A percentile compares a stretch with the other conserved stretches of the same genome.
phyloP scores from a whole-genome alignment of 1,140 invertebrate species.

The Plectrocnemia conspersa region DNA sequence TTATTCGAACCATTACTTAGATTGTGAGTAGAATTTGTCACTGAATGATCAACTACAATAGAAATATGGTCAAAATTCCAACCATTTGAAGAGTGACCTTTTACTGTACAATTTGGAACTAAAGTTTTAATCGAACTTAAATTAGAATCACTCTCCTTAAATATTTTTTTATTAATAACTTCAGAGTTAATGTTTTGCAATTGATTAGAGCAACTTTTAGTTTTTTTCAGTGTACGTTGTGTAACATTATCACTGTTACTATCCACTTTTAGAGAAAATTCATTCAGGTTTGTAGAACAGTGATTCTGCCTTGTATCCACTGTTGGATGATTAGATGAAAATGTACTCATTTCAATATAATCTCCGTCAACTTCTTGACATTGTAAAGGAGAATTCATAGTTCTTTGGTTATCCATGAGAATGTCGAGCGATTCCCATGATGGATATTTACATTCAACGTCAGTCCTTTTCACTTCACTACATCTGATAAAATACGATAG shows the following conservation, averaged over 20 bases:
- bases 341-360: constrained; percentile 34
- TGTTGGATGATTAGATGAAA: constrained; percentile 16
- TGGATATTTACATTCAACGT: constrained; percentile 14
- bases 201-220: constrained; percentile 19
- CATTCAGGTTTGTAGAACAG: background rate
- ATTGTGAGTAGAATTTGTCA: too few relatives aligned
- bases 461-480: constrained; percentile 56
- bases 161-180: constrained; percentile 12
- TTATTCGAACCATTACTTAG: background rate
- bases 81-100: background rate
- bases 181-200: constrained; percentile 12
- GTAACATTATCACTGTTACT: background rate
- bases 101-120: constrained; percentile 2
- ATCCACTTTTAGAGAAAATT: background rate
- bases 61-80: background rate
- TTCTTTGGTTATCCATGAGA: constrained; percentile 16
- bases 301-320: background rate
- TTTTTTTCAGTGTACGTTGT: constrained; percentile 17
- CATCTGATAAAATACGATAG: constrained; percentile 82
- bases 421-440: constrained; percentile 29
- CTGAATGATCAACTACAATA: background rate
- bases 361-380: constrained; percentile 7
- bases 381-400: constrained; percentile 3
- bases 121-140: constrained; percentile 12
- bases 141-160: constrained; percentile 17